Conservation (phyloP, 64 coral and sea anemone genomes). For the Porites australiensis region DNA sequence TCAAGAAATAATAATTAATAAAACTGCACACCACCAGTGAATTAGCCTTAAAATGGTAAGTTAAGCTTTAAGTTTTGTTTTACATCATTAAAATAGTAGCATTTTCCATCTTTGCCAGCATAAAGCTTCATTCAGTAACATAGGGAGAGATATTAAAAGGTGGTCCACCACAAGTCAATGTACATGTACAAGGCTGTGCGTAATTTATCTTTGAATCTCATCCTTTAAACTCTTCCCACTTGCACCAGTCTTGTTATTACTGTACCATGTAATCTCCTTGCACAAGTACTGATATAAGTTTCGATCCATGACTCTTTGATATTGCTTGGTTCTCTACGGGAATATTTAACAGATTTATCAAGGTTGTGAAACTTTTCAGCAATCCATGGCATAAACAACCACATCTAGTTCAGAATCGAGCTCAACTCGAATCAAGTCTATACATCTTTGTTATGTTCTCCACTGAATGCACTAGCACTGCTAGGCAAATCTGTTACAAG, state of each 20-base stretch:
- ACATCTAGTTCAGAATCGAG: conserved; percentile 29
- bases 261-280: not conserved
- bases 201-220: not conserved
- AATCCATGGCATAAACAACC: not conserved
- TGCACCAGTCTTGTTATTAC: not conserved
- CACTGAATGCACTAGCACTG: conserved; percentile 17
- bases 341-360: not conserved
- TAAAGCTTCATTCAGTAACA: not conserved
- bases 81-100: not conserved
- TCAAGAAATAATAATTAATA: not conserved
- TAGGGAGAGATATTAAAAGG: not conserved
- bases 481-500: not conserved
- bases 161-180: not conserved
- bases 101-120: not conserved
- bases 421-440: not conserved
- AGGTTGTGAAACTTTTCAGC: not conserved
- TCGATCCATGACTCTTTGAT: not conserved
- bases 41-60: too few species aligned
- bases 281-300: not conserved
- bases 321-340: not conserved
- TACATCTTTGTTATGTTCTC: not conserved
- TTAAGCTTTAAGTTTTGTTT: not conserved
- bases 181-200: not conserved
- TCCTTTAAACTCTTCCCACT: not conserved
- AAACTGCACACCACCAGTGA: not conserved